Conservation (phyloP, 2,113 vertebrate species). For the Pomatostomus ruficeps region DNA sequence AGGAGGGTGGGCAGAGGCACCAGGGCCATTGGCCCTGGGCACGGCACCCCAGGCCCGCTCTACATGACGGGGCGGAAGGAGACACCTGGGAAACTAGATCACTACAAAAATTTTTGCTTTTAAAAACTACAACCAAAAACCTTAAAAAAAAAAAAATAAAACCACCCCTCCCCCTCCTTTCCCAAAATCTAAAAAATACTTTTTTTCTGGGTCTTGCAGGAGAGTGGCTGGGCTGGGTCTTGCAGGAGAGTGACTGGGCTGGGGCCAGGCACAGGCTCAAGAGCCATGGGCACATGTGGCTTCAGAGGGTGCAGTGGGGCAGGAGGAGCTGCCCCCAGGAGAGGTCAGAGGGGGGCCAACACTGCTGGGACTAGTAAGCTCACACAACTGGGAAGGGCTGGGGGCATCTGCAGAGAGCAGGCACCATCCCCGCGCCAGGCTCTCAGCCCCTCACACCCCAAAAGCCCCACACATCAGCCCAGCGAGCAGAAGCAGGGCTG, state of each 20-base stretch:
- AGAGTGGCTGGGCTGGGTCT: neutral
- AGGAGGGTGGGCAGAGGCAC: neutral
- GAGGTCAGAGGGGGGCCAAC: neutral
- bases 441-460: neutral
- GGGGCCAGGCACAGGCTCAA: neutral
- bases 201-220: neutral
- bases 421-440: neutral
- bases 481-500: accelerated
- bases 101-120: conserved; percentile 19
- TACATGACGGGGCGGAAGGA: neutral
- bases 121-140: neutral
- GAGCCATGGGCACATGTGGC: neutral
- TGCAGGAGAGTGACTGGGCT: neutral
- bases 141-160: neutral
- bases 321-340: neutral
- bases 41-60: neutral
- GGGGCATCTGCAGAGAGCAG: neutral
- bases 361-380: neutral
- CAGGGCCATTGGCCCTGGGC: neutral
- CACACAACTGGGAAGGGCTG: neutral
- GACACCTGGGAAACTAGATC: conserved; percentile 22
- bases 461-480: neutral
- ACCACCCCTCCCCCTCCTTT: neutral
- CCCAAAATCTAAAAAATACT: neutral
- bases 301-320: neutral